Conservation (phyloP, 2,113 vertebrate species). For the Porphyrio hochstetteri region DNA sequence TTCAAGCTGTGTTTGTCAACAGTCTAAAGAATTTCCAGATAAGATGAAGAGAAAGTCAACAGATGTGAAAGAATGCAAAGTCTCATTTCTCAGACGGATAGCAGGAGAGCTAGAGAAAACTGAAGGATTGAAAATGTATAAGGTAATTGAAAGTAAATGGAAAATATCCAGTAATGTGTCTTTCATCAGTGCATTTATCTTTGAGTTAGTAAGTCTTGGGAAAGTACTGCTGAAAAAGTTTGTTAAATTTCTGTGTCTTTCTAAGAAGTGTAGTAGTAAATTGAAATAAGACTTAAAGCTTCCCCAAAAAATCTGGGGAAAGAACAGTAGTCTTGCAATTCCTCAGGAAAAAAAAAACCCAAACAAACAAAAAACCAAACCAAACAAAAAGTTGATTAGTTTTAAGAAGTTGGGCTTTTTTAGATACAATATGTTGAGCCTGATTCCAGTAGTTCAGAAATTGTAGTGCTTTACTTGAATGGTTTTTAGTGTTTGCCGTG, state of each 20-base stretch:
- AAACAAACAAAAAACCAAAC: too few species aligned
- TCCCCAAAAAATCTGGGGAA: neutral
- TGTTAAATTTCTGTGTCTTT: neutral
- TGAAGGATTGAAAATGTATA: constrained; percentile 66
- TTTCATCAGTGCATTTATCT: neutral
- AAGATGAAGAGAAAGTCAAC: constrained; percentile 33
- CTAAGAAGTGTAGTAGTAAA: neutral
- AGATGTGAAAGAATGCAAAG: constrained; percentile 36
- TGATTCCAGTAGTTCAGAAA: neutral
- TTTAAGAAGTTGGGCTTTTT: neutral
- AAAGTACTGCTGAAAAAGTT: neutral
- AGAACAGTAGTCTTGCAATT: neutral
- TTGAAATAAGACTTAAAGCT: neutral
- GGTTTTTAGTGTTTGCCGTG: neutral
- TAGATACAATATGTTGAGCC: neutral
- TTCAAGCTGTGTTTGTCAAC: neutral
- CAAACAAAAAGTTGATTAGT: neutral
- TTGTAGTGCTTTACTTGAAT: neutral
- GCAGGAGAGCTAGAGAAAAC: constrained; percentile 54
- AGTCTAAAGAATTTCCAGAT: constrained; percentile 56
- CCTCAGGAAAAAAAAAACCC: neutral
- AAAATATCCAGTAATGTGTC: neutral
- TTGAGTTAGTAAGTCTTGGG: neutral
- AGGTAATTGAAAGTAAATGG: constrained; percentile 33
- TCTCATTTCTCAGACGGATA: constrained; percentile 28